These are phyloP conservation scores for Agriopis aurantiaria DNA, from an alignment of 2,888 invertebrate genomes.

Conservation along the genomic window DNA sequence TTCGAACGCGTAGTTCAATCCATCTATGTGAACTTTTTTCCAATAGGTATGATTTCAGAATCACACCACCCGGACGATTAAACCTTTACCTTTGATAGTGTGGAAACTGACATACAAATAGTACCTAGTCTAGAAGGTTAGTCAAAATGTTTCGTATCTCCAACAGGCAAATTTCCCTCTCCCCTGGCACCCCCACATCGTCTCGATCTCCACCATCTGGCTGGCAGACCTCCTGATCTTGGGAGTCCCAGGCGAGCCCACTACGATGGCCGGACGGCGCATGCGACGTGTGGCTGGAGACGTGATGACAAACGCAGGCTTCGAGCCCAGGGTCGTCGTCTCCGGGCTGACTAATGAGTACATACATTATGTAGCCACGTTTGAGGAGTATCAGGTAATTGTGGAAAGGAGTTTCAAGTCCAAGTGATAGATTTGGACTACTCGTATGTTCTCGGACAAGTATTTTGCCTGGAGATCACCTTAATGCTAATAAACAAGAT, in stretches of 20 bases:
- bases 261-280: conserved; percentile 94
- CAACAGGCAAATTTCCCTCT: conserved; percentile 87
- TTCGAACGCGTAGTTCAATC: too few species aligned
- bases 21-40: too few species aligned
- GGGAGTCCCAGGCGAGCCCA: conserved; percentile 95
- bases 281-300: conserved; percentile 78
- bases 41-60: too few species aligned
- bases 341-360: conserved; percentile 93
- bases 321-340: conserved; percentile 87
- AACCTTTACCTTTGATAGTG: too few species aligned
- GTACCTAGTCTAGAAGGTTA: too few species aligned
- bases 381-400: conserved; percentile 91
- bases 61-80: too few species aligned
- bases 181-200: conserved; percentile 92
- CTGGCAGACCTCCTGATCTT: conserved; percentile 89
- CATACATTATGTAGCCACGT: conserved; percentile 93
- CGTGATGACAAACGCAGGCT: conserved; percentile 71
- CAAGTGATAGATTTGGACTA: too few species aligned
- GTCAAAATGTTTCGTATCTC: conserved; percentile 2
- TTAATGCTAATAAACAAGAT: too few species aligned
- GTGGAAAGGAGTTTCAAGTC: neutral
- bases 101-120: too few species aligned
- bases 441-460: too few species aligned
- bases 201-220: conserved; percentile 90
- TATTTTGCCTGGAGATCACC: too few species aligned